Conservation (phyloP, 2,888 invertebrate species). For the Drosophila maculinotata region DNA sequence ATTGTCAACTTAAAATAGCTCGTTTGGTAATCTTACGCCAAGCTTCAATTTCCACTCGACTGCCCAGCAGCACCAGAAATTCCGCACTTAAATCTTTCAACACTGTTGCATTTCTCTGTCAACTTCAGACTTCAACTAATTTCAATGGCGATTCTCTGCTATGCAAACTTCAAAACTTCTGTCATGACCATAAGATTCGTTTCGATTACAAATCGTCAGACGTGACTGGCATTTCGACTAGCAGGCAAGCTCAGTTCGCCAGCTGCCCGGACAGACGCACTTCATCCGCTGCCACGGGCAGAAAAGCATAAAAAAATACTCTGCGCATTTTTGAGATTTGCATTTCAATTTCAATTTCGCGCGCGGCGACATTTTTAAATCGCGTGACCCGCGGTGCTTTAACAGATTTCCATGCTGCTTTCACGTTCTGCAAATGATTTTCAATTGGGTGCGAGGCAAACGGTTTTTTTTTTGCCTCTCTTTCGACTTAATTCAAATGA, state of each 20-base stretch:
- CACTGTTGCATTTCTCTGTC: conserved; percentile 57
- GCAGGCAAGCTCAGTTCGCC: not conserved
- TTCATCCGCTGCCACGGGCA: conserved; percentile 23
- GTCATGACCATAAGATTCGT: conserved; percentile 73
- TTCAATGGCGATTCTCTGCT: conserved; percentile 29
- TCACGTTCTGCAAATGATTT: conserved; percentile 58
- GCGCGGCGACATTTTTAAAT: conserved; percentile 57
- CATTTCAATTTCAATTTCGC: conserved; percentile 73
- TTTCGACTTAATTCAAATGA: conserved; percentile 29
- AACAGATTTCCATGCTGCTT: conserved; percentile 44
- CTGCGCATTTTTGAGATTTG: conserved; percentile 66
- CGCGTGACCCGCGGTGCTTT: conserved; percentile 53
- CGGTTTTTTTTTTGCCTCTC: conserved; percentile 26
- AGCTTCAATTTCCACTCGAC: conserved; percentile 33
- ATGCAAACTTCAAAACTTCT: conserved; percentile 64
- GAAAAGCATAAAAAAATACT: conserved; percentile 18
- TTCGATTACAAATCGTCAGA: conserved; percentile 78
- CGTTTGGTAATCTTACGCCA: not conserved
- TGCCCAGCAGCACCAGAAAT: not conserved
- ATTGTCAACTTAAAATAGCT: not conserved
- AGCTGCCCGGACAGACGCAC: conserved; percentile 22
- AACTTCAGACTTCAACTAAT: conserved; percentile 29
- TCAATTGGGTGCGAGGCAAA: conserved; percentile 56
- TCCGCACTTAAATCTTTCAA: conserved; percentile 34
- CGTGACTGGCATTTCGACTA: conserved; percentile 69